Base-by-base conservation (phyloP, 2,113 vertebrate genomes). In the Petrocephalus zakoni region DNA sequence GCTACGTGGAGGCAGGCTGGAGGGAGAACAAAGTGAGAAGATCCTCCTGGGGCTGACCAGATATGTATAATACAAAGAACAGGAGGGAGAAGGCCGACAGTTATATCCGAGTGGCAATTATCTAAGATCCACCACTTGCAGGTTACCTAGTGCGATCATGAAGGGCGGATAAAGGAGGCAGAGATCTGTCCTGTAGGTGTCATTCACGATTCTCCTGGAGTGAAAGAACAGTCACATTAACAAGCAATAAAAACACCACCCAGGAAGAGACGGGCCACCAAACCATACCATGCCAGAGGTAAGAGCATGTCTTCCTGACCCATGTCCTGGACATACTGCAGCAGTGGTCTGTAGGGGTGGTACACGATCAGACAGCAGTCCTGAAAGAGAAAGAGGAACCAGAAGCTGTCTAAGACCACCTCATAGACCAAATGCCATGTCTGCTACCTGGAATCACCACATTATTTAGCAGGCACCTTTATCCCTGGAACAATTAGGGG, bases 361-460 rank as follows among this genome's bases (percentile, higher is more conserved):
- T 99, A 99, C 61, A 99, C 98, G 91, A 99, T 99, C 95, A 99
- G 96, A 95, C 98, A 99, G 95, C 98, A 99, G 95, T 99, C 98
- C 98, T 99, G 95, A 90, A 92, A 95, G 93, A 92, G 19, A n/a
- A 1, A 89, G 5, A 94, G 89, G 94, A 7, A 87, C 34, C 9
- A 51, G 58, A 87, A 51, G 58, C 47, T 25, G 17, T 42, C 10
- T 3, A 64, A 64, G 58, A 61, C 10, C 58, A 8, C 58, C 58
- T n/a, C 58, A 7, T 10, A 0, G 58, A 61, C 22, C 58, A 64
- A 64, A 25, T 22, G 11, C 58, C n/a, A 64, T 11, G 58, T 25
- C 58, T n/a, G 22, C 9, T 2, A 25, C 58, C 9, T 25, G 58
- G n/a, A 25, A 25, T 3, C n/a, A 22, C 9, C n/a, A 64, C 58